Percentiles rank a stretch among this genome's conserved stretches.
Evolutionary conservation across 1,140 invertebrate species (phyloP).

Genomic region (Pseudobourletiella spinata): DNA sequence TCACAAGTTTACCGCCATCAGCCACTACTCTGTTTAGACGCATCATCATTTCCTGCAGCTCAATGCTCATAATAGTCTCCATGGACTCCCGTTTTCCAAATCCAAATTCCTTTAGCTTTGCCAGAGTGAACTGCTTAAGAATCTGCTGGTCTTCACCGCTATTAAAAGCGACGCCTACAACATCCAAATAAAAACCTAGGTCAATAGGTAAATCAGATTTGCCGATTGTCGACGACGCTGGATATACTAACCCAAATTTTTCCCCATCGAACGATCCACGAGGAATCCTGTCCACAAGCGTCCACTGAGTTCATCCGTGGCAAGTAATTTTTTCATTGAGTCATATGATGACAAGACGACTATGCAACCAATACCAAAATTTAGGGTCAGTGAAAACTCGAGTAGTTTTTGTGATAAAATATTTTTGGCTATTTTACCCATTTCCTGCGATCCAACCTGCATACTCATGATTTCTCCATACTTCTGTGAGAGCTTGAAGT

Average conservation of each 20-base stretch:
- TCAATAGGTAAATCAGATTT: too few relatives aligned
- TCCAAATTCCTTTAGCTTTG: conserved; percentile 26
- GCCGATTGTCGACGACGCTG: too few relatives aligned
- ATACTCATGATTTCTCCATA: conserved; percentile 33
- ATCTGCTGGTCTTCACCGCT: conserved; percentile 9
- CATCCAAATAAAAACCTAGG: too few relatives aligned
- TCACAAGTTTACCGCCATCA: conserved; percentile 29
- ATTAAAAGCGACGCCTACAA: conserved; percentile 20
- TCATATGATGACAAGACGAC: conserved; percentile 31
- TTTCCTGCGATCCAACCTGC: conserved; percentile 28
- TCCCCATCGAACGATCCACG: conserved; percentile 26
- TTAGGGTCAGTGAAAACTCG: too few relatives aligned
- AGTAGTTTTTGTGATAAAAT: too few relatives aligned
- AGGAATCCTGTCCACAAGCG: conserved; percentile 27
- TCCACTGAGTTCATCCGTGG: conserved; percentile 24
- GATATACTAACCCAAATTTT: conserved; percentile 18
- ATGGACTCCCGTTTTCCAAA: conserved; percentile 28
- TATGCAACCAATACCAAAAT: conserved; percentile 5
- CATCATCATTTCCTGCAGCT: conserved; percentile 23
- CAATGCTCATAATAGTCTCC: conserved; percentile 18
- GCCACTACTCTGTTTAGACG: neutral
- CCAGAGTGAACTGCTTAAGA: conserved; percentile 17
- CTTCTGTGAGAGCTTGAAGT: conserved; percentile 17
- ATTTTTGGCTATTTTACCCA: conserved; percentile 14
- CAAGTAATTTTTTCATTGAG: conserved; percentile 21